Evolutionary conservation across 2,888 invertebrate species (phyloP).

Genomic region (Brachynemurus nebulosus): DNA sequence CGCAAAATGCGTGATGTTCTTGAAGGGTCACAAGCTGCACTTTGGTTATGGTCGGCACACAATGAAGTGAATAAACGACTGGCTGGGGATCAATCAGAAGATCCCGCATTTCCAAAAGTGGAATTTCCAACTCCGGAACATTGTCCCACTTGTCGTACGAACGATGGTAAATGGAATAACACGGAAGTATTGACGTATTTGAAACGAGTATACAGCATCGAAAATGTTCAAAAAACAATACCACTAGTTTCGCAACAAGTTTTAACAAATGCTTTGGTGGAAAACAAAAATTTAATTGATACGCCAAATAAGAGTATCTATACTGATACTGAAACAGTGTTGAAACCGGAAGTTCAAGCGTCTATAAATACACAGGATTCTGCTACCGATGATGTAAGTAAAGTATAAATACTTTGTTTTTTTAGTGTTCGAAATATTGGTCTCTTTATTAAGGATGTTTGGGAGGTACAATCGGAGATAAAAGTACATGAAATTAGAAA

Average conservation of each 20-base stretch:
- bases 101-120: constrained; percentile 76
- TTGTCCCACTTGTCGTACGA: constrained; percentile 56
- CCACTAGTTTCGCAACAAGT: constrained; percentile 18
- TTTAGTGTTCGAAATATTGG: too few relatives aligned
- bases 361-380: too few relatives aligned
- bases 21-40: constrained; percentile 57
- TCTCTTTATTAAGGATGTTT: too few relatives aligned
- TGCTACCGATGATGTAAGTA: too few relatives aligned
- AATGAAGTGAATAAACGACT: constrained; percentile 85
- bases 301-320: too few relatives aligned
- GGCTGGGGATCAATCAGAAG: constrained; percentile 75
- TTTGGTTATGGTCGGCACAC: constrained; percentile 92
- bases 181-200: constrained; percentile 49
- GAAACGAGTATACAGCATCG: constrained; percentile 36
- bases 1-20: constrained; percentile 55
- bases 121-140: constrained; percentile 61
- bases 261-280: constrained; percentile 14
- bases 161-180: constrained; percentile 44
- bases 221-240: constrained; percentile 24
- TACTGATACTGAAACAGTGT: too few relatives aligned
- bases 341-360: too few relatives aligned
- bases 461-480: too few relatives aligned
- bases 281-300: too few relatives aligned
- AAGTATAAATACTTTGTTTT: too few relatives aligned
- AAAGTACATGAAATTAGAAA: too few relatives aligned